phyloP scores from a whole-genome alignment of 2,888 invertebrate genomes.

The Unio delphinus region DNA sequence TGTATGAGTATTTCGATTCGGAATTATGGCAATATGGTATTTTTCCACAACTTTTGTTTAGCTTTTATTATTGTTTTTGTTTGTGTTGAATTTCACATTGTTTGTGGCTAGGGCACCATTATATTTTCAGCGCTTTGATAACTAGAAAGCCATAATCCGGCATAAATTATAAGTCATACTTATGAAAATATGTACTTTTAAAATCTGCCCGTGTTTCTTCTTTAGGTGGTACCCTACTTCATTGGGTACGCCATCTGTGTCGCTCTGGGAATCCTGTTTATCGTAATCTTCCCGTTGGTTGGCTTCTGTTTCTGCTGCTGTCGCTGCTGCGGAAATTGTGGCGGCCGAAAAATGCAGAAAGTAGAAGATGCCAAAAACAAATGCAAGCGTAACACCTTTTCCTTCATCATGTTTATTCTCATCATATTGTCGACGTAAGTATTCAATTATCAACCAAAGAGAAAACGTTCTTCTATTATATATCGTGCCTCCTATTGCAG shows the following conservation, averaged over 20 bases:
- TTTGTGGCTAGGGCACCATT: too few species aligned
- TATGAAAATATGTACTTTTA: background rate
- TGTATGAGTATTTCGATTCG: too few species aligned
- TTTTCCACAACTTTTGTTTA: too few species aligned
- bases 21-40: too few species aligned
- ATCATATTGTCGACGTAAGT: conserved; percentile 46
- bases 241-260: conserved; percentile 54
- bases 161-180: too few species aligned
- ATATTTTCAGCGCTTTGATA: too few species aligned
- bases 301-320: conserved; percentile 65
- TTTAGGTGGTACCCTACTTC: conserved; percentile 46
- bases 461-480: too few species aligned
- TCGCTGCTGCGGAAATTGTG: conserved; percentile 63
- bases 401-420: conserved; percentile 36
- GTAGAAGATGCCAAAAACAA: conserved; percentile 25
- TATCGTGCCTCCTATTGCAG: too few species aligned
- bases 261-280: conserved; percentile 54
- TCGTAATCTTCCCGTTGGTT: conserved; percentile 56
- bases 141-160: too few species aligned
- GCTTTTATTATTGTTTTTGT: too few species aligned
- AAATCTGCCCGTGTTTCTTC: conserved; percentile 1
- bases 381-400: conserved; percentile 41
- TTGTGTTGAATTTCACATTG: too few species aligned
- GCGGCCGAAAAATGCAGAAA: conserved; percentile 55
- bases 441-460: too few species aligned